Evolutionary conservation across 2,113 vertebrate species (phyloP).

Genomic region (Grammatotria lemairii): DNA sequence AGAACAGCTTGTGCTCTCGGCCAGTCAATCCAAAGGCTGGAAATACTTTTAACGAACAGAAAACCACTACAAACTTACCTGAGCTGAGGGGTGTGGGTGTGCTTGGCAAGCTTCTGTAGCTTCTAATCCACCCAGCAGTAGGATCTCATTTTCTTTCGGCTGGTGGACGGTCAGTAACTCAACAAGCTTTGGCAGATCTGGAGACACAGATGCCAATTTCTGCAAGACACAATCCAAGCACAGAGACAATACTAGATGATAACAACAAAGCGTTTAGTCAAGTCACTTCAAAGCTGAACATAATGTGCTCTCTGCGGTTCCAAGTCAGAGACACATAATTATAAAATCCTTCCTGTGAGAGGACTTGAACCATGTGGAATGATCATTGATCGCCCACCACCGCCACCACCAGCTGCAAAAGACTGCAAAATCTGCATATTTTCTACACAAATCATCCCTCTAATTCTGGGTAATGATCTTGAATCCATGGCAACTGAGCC

Average conservation of each 20-base stretch:
- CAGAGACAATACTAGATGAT: neutral
- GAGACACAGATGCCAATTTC: constrained; percentile 84
- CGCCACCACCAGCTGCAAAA: constrained; percentile 10
- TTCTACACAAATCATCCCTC: constrained; percentile 34
- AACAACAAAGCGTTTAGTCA: neutral
- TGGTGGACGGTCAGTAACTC: constrained; percentile 82
- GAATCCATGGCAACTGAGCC: constrained; percentile 50
- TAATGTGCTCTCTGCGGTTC: neutral
- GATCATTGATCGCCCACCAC: neutral
- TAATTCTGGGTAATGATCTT: constrained; percentile 40
- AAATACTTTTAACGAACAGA: neutral
- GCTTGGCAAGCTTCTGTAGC: constrained; percentile 72
- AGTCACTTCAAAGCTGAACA: neutral
- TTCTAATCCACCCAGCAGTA: constrained; percentile 83
- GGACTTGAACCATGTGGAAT: neutral
- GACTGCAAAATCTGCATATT: constrained; percentile 25
- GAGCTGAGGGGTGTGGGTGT: constrained; percentile 68
- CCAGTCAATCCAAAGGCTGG: neutral
- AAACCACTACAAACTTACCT: constrained; percentile 69
- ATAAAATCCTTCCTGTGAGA: constrained; percentile 4
- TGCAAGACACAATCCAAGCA: constrained; percentile 51
- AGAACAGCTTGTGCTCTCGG: neutral
- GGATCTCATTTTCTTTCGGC: constrained; percentile 91
- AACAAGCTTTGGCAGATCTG: constrained; percentile 87
- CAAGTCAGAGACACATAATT: neutral